Evolutionary conservation across 2,888 invertebrate genomes (phyloP).

Genomic region (Ophion costatus): DNA sequence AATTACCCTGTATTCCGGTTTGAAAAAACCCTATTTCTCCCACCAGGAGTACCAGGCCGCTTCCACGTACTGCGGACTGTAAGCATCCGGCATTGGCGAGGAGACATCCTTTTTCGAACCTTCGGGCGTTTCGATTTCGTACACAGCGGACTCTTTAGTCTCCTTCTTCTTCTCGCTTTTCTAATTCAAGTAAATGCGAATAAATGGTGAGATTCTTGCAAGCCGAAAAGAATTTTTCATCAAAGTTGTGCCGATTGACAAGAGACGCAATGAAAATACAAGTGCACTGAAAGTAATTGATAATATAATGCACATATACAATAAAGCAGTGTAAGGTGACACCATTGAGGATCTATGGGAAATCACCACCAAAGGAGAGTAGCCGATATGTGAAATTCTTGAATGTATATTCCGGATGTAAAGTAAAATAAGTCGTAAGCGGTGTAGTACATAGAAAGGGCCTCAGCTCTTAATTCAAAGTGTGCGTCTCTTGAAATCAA

Average conservation of each 20-base stretch:
- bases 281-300: too few relatives aligned
- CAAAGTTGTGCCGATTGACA: background rate
- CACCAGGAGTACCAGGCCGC: slow-evolving; percentile 99
- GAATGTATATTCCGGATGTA: too few relatives aligned
- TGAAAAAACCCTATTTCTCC: slow-evolving; percentile 98
- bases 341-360: too few relatives aligned
- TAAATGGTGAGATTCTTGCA: background rate
- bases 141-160: slow-evolving; percentile 89
- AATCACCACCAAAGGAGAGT: too few relatives aligned
- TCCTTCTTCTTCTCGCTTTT: slow-evolving; percentile 91
- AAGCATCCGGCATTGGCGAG: slow-evolving; percentile 94
- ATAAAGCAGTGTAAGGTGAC: too few relatives aligned
- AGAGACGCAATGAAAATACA: too few relatives aligned
- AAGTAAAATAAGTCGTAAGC: too few relatives aligned
- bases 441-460: too few relatives aligned
- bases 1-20: slow-evolving; percentile 93
- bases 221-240: background rate
- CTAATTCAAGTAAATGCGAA: slow-evolving; percentile 83
- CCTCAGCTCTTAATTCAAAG: too few relatives aligned
- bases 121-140: slow-evolving; percentile 88
- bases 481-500: too few relatives aligned
- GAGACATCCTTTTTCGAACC: slow-evolving; percentile 96
- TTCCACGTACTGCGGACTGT: slow-evolving; percentile 98
- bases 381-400: too few relatives aligned
- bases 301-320: too few relatives aligned